phyloP scores from a whole-genome alignment of 2,888 invertebrate species.

The Trypoxylon attenuatum region DNA sequence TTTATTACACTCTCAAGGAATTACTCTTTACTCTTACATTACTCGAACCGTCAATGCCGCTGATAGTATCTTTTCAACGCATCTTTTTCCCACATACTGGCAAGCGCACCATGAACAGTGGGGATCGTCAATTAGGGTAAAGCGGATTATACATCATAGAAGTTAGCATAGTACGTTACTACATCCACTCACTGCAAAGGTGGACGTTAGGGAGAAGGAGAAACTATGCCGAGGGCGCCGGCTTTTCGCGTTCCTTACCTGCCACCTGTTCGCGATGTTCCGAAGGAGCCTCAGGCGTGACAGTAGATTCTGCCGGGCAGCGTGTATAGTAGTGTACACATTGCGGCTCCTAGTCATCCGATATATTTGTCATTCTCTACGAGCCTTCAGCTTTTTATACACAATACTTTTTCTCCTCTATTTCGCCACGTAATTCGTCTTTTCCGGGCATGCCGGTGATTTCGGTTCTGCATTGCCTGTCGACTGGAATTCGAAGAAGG shows the following conservation, averaged over 20 bases:
- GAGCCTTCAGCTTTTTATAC: conserved; percentile 30
- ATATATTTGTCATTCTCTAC: conserved; percentile 29
- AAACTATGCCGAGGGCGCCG: conserved; percentile 47
- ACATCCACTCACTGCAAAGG: not conserved
- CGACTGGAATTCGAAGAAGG: not conserved
- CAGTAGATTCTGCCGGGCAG: conserved; percentile 61
- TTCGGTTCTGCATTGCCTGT: not conserved
- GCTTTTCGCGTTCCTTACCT: conserved; percentile 48
- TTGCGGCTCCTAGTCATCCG: conserved; percentile 35
- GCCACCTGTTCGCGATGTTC: conserved; percentile 61
- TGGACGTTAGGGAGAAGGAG: conserved; percentile 6
- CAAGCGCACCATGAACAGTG: too few species aligned
- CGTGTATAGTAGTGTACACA: conserved; percentile 55
- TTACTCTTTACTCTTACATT: too few species aligned
- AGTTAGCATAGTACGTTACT: too few species aligned
- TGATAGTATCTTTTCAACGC: too few species aligned
- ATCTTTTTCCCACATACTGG: too few species aligned
- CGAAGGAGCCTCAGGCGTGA: conserved; percentile 60
- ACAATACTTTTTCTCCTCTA: too few species aligned
- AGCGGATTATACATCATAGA: too few species aligned
- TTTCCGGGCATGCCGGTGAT: not conserved
- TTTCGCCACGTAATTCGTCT: not conserved
- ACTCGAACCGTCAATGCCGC: too few species aligned
- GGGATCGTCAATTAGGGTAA: too few species aligned
- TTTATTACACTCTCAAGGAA: too few species aligned